Evolutionary conservation across 2,797 vertebrate species (phyloP), one percentile per base, ranked within the genome.

Genomic region (Aeoliscus strigatus): DNA sequence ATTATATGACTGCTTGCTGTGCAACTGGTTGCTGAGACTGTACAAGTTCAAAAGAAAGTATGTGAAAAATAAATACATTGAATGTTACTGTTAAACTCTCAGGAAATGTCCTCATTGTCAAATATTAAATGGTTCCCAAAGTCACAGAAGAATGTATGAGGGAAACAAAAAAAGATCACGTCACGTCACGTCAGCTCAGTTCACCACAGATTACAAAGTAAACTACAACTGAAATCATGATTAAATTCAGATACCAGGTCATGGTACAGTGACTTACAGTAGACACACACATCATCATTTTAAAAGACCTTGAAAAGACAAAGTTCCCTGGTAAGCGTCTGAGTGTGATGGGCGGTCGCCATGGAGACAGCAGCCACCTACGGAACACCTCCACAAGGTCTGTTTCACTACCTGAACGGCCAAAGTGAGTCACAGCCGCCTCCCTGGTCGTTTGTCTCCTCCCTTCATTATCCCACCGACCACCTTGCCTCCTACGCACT

Each of bases 351-450:
- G 16, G 11, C 6, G 18, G 18, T 83, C 49, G 23, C 74, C 71
- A 75, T 71, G 75, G 70, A 41, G 16, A 85, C 80, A 3, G 35
- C 27, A 37, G 26, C 48, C 61, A 21, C 65, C 74, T 40, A 70
- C 51, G 13, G 27, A 56, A 57, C 35, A 47, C 58, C 58, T 75
- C 66, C 39, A 39, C 58, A 30, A 27, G 53, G 31, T 68, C 66
- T 85, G 69, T 85, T 83, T 79, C n/a, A 67, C 43, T 51, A 52
- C 48, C 28, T 21, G 2, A 6, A 36, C 37, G 21, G 38, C 27
- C 24, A 9, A 39, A 11, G 26, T 85, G 81, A 84, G 62, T 86
- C 86, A 86, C 46, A 23, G 25, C 43, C 29, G 36, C 39, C 38
- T 30, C 13, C 23, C 29, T 18, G 23, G 31, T 31, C 14, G 41